Conservation (phyloP, 2,888 invertebrate species). For the Xanthia icteritia region DNA sequence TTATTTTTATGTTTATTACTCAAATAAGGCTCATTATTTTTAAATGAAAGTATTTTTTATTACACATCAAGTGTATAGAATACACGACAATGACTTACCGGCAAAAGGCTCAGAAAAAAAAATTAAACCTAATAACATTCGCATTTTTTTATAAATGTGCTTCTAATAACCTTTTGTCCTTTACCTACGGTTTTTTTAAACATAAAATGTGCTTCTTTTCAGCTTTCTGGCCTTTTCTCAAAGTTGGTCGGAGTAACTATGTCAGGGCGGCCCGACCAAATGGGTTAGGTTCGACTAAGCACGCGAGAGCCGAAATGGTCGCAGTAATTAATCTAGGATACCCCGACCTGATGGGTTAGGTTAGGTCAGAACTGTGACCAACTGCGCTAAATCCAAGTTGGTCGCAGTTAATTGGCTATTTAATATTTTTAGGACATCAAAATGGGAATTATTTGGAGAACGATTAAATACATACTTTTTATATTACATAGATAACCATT, state of each 20-base stretch:
- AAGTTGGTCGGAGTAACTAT: neutral
- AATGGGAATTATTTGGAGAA: too few species aligned
- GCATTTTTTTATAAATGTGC: too few species aligned
- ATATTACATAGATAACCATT: neutral
- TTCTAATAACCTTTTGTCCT: too few species aligned
- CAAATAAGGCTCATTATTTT: neutral
- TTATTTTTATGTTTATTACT: neutral
- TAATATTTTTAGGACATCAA: too few species aligned
- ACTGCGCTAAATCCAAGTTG: neutral
- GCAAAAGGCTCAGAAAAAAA: too few species aligned
- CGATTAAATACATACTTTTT: too few species aligned
- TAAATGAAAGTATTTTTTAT: neutral
- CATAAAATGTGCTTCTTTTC: neutral
- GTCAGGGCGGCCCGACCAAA: neutral
- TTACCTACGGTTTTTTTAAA: too few species aligned
- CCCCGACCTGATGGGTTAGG: neutral
- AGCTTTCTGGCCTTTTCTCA: neutral
- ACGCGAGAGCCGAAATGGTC: too few species aligned
- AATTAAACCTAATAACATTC: neutral
- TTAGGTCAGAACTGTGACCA: neutral
- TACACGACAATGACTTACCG: too few species aligned
- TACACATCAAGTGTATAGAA: neutral
- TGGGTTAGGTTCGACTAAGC: neutral
- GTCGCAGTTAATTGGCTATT: neutral
- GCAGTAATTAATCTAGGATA: neutral